Conservation (phyloP, 1,140 invertebrate species). For the Drosophila busckii region DNA sequence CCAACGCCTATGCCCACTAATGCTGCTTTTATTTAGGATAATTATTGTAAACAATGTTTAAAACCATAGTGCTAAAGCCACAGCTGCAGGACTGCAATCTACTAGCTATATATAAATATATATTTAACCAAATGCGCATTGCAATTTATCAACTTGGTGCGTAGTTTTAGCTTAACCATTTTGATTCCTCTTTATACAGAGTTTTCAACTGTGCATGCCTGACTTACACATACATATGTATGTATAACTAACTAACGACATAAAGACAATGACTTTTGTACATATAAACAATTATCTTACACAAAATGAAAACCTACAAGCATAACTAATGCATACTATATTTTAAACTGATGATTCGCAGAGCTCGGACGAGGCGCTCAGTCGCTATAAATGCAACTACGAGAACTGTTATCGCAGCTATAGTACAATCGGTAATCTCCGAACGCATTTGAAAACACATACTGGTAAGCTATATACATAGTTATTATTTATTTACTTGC, state of each 20-base stretch:
- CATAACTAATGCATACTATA: slow-evolving; percentile 1
- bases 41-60: too few relatives aligned
- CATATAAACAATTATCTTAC: slow-evolving; percentile 16
- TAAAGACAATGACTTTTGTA: slow-evolving; percentile 28
- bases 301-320: neutral
- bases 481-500: neutral
- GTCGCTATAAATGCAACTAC: slow-evolving; percentile 91
- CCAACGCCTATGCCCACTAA: too few relatives aligned
- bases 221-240: slow-evolving; percentile 33
- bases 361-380: slow-evolving; percentile 73
- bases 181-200: neutral
- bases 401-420: slow-evolving; percentile 93
- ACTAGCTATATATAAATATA: slow-evolving; percentile 41
- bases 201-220: slow-evolving; percentile 22
- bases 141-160: slow-evolving; percentile 38
- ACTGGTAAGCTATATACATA: slow-evolving; percentile 84
- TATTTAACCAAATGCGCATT: slow-evolving; percentile 44
- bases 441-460: slow-evolving; percentile 97
- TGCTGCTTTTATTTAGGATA: too few relatives aligned
- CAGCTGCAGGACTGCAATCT: too few relatives aligned
- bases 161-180: slow-evolving; percentile 47
- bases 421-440: slow-evolving; percentile 95
- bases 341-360: too few relatives aligned
- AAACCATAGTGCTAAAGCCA: too few relatives aligned
- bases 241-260: slow-evolving; percentile 31